These are phyloP conservation scores for Dipodomys merriami DNA, from an alignment of 2,113 vertebrate species.

Conservation along the genomic window DNA sequence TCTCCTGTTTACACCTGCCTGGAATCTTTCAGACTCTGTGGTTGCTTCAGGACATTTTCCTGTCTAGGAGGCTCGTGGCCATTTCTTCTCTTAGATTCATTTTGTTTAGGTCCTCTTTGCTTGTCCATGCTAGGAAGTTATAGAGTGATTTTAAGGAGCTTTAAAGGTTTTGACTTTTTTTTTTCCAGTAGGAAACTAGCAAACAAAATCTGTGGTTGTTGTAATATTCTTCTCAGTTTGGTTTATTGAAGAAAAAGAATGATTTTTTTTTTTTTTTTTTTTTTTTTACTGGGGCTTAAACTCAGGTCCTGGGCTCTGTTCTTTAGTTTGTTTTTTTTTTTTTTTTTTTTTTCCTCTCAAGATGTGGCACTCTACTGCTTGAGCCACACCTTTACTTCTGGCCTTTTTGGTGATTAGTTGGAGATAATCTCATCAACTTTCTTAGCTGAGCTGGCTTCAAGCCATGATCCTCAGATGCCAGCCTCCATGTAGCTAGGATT, in stretches of 20 bases:
- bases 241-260: background rate
- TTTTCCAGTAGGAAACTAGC: background rate
- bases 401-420: too few relatives aligned
- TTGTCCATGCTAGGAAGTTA: fast-evolving
- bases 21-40: background rate
- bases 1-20: background rate
- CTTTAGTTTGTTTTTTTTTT: too few relatives aligned
- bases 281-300: too few relatives aligned
- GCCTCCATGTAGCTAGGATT: too few relatives aligned
- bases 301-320: too few relatives aligned
- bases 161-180: background rate
- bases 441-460: too few relatives aligned
- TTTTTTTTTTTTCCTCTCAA: too few relatives aligned
- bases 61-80: fast-evolving
- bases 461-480: too few relatives aligned
- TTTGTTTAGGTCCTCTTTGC: background rate
- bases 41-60: background rate
- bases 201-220: background rate
- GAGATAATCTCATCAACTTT: too few relatives aligned
- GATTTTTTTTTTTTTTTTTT: too few relatives aligned
- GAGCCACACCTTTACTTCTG: too few relatives aligned
- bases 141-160: background rate
- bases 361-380: too few relatives aligned
- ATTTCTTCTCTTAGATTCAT: background rate
- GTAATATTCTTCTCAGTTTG: background rate